A percentile compares a stretch with the other conserved stretches of the same genome.
Evolutionary conservation across 2,888 invertebrate species (phyloP).

Genomic region (Lasioglossum vierecki): DNA sequence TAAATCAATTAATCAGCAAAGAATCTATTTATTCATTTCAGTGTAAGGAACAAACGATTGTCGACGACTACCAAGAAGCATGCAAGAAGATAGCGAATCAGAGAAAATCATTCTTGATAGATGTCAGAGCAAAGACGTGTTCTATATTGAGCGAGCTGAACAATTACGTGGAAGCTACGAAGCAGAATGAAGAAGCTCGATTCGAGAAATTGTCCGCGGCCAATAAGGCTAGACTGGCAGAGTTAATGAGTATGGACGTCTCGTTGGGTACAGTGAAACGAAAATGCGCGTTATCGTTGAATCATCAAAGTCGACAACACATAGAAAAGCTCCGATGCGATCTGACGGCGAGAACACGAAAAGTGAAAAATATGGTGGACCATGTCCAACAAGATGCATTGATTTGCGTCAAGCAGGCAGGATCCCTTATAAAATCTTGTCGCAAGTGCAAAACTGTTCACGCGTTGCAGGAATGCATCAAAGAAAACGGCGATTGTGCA

Average conservation of each 20-base stretch:
- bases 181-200: neutral
- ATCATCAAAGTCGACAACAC: slow-evolving; percentile 50
- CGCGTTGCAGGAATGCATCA: slow-evolving; percentile 57
- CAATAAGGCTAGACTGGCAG: slow-evolving; percentile 44
- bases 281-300: slow-evolving; percentile 53
- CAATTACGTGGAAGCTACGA: slow-evolving; percentile 18
- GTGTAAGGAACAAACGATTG: slow-evolving; percentile 54
- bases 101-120: slow-evolving; percentile 35
- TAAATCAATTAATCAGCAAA: neutral
- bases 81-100: slow-evolving; percentile 30
- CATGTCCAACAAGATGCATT: slow-evolving; percentile 42
- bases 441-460: slow-evolving; percentile 45
- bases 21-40: slow-evolving; percentile 37
- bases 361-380: slow-evolving; percentile 44
- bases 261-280: slow-evolving; percentile 62
- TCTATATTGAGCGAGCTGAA: slow-evolving; percentile 37
- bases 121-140: slow-evolving; percentile 39
- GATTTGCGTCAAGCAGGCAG: slow-evolving; percentile 41
- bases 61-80: slow-evolving; percentile 59
- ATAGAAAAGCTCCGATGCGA: slow-evolving; percentile 50
- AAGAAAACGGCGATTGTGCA: slow-evolving; percentile 51
- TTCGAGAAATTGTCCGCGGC: neutral
- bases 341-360: slow-evolving; percentile 24
- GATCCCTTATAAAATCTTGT: slow-evolving; percentile 51
- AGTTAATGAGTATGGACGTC: slow-evolving; percentile 58